Evolutionary conservation across 2,797 vertebrate species (phyloP).

Genomic region (Sebastes minor): DNA sequence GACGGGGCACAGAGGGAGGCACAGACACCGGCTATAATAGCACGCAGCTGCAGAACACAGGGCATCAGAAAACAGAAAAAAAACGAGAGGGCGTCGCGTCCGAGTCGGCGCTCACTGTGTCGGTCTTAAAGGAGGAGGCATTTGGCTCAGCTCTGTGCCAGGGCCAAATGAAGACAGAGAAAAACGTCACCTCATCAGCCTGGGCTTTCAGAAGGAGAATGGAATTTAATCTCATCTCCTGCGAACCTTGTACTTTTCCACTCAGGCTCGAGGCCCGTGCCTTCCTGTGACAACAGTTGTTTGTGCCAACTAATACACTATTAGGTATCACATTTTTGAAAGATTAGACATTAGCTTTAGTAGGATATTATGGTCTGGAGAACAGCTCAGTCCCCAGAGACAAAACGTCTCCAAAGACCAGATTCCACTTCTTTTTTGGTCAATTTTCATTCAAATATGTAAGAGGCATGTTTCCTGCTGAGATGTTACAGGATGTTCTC

Average conservation of each 20-base stretch:
- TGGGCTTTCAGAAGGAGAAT: constrained; percentile 55
- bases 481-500: background rate
- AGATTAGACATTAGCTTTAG: constrained; percentile 18
- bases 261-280: constrained; percentile 51
- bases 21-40: constrained; percentile 47
- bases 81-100: constrained; percentile 33
- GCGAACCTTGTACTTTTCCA: constrained; percentile 79
- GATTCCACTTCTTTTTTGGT: constrained; percentile 34
- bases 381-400: constrained; percentile 1
- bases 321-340: constrained; percentile 7
- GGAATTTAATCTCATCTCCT: constrained; percentile 82
- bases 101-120: constrained; percentile 19
- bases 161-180: constrained; percentile 49
- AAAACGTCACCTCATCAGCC: constrained; percentile 55
- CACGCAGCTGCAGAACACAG: constrained; percentile 59
- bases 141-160: constrained; percentile 42
- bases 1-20: constrained; percentile 43
- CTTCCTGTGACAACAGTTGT: constrained; percentile 48
- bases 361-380: background rate
- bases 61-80: constrained; percentile 47
- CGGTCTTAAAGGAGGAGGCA: constrained; percentile 38
- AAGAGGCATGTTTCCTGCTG: background rate
- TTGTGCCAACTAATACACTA: constrained; percentile 26
- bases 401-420: constrained; percentile 10
- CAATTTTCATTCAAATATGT: constrained; percentile 1